Evolutionary conservation across 2,888 invertebrate species (phyloP), one percentile per base, ranked within the genome.

Genomic region (Meta bourneti): DNA sequence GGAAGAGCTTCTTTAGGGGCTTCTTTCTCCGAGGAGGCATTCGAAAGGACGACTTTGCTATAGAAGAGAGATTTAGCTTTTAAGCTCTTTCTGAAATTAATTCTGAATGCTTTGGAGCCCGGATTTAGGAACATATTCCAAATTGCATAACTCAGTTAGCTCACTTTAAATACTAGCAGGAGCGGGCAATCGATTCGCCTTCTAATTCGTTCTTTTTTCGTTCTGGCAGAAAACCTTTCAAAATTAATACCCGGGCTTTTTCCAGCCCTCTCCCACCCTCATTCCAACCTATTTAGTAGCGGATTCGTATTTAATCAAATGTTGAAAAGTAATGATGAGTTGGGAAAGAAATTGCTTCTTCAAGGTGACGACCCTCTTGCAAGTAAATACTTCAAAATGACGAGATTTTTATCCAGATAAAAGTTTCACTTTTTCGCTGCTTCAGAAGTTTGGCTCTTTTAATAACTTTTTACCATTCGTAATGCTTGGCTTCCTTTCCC

Each of bases 71-170:
- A 92, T 92, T 92, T 92, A 92, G 91, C 91, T 84, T 92, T 89
- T 92, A 92, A 92, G 91, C 91, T 89, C 91, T 92, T 88, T 92
- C 91, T 88, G 91, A 92, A 92, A 92, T 92, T 92, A 92, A 92
- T 92, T 92, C 91, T 83, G 91, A 92, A 92, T 92, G 91, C 91
- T 91, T 82, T 72, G 91, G 82, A 83, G 86, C 89, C 54, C 78
- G 91, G 91, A 92, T 92, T 92, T 92, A 84, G 83, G 91, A 89
- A 92, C 89, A 84, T 92, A 89, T 92, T 92, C 91, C 91, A 92
- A 92, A 92, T 92, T 92, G 89, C 91, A 92, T 92, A 92, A 92
- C 91, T 92, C 88, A 92, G 88, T 92, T 92, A 92, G 84, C 84
- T 84, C 88, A 89, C 88, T 88, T 89, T 92, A 92, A 92, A 92